Conservation (phyloP, 30 jellyfish, hydroid and myxozoan species). For the Phacellophora camtschatica region DNA sequence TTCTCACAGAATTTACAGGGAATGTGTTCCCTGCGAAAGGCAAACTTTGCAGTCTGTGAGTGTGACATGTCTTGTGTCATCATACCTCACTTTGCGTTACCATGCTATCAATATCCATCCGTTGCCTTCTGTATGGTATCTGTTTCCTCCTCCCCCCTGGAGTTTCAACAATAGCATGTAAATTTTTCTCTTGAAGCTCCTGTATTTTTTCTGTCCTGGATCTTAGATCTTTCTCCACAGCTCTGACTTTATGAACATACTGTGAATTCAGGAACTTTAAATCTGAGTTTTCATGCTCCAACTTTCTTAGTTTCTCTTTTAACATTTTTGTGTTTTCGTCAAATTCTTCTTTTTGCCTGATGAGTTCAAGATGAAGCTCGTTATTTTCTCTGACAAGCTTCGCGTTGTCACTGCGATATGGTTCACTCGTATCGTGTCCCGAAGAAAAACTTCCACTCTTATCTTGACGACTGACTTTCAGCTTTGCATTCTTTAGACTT, state of each 20-base stretch:
- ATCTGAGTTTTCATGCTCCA: slow-evolving; percentile 90
- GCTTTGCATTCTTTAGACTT: slow-evolving; percentile 79
- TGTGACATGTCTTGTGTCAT: no score
- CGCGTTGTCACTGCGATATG: slow-evolving; percentile 90
- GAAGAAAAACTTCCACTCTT: slow-evolving; percentile 15
- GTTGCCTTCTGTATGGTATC: slow-evolving; percentile 86
- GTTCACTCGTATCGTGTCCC: slow-evolving; percentile 65
- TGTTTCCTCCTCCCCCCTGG: slow-evolving; percentile 95
- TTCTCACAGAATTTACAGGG: no score
- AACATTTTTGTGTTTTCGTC: slow-evolving; percentile 41
- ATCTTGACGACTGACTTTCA: slow-evolving; percentile 34
- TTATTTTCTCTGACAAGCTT: slow-evolving; percentile 86
- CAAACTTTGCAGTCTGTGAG: no score
- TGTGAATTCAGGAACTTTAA: slow-evolving; percentile 85
- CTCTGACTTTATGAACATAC: slow-evolving; percentile 73
- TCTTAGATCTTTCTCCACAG: slow-evolving; percentile 83
- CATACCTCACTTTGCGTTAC: slow-evolving; percentile 65
- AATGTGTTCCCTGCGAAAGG: no score
- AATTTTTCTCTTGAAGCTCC: slow-evolving; percentile 72
- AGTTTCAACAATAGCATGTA: slow-evolving; percentile 95
- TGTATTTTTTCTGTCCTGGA: slow-evolving; percentile 78
- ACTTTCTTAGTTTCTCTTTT: slow-evolving; percentile 57
- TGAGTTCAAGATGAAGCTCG: slow-evolving; percentile 83
- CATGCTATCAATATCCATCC: slow-evolving; percentile 88
- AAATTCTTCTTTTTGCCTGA: slow-evolving; percentile 75